These are phyloP conservation scores for Scaptomyza parva DNA, from an alignment of 2,888 invertebrate genomes.

Conservation along the genomic window DNA sequence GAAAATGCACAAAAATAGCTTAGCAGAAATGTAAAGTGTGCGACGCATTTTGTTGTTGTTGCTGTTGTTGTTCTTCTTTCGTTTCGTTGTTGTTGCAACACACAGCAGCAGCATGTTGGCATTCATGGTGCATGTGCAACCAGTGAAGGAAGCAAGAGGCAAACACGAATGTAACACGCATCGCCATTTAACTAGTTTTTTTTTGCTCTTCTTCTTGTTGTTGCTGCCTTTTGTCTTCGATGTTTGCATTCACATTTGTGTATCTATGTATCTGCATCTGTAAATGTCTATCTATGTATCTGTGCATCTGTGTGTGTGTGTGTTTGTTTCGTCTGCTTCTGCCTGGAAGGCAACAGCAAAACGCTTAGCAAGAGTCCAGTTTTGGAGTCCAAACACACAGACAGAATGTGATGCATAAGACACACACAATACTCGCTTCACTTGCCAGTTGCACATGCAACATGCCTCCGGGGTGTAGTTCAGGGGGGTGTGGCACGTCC, in stretches of 20 bases:
- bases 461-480: conserved; percentile 33
- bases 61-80: conserved; percentile 33
- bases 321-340: too few species aligned
- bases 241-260: conserved; percentile 50
- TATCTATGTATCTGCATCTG: conserved; percentile 24
- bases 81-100: conserved; percentile 24
- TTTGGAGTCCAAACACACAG: not conserved
- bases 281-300: conserved; percentile 22
- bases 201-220: not conserved
- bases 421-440: conserved; percentile 17
- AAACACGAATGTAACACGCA: conserved; percentile 62
- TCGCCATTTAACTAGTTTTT: conserved; percentile 68
- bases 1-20: conserved; percentile 66
- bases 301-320: conserved; percentile 21
- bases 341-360: conserved; percentile 24
- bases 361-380: conserved; percentile 3
- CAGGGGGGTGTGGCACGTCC: conserved; percentile 21
- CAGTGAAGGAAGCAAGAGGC: conserved; percentile 21
- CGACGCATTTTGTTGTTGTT: conserved; percentile 20
- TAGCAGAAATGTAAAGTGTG: conserved; percentile 51
- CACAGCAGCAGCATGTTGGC: conserved; percentile 41
- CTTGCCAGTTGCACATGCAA: conserved; percentile 42
- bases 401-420: conserved; percentile 4
- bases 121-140: conserved; percentile 49
- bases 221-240: conserved; percentile 38